Percentiles rank a stretch among this genome's conserved stretches.
These are phyloP conservation scores for Patella pellucida DNA, from an alignment of 2,888 invertebrate genomes.

Conservation along the genomic window DNA sequence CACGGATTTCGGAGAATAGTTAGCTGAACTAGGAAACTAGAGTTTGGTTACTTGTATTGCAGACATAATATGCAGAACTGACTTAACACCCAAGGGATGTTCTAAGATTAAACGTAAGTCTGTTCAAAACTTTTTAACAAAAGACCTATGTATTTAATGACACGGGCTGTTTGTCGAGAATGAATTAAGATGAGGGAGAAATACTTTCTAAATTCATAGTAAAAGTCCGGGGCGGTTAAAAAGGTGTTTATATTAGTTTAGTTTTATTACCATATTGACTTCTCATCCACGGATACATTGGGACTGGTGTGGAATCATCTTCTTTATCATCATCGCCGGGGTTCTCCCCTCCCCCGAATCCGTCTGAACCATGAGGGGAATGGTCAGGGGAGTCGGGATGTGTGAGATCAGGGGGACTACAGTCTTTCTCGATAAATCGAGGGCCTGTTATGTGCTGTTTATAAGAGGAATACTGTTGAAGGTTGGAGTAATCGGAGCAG, in stretches of 20 bases:
- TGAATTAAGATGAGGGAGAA: too few species aligned
- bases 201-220: too few species aligned
- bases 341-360: conserved; percentile 19
- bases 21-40: too few species aligned
- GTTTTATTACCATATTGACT: conserved; percentile 35
- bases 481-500: conserved; percentile 12
- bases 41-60: too few species aligned
- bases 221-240: too few species aligned
- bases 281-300: conserved; percentile 41
- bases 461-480: conserved; percentile 15
- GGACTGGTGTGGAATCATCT: conserved; percentile 26
- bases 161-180: too few species aligned
- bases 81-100: too few species aligned
- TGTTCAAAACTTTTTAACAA: too few species aligned
- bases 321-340: conserved; percentile 11
- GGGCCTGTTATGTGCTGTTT: conserved; percentile 5
- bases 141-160: too few species aligned
- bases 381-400: conserved; percentile 20
- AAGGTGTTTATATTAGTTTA: not conserved
- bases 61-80: too few species aligned
- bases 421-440: conserved; percentile 18
- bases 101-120: too few species aligned
- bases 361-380: conserved; percentile 14
- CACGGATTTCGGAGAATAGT: too few species aligned
- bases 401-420: conserved; percentile 14